A percentile compares a stretch with the other conserved stretches of the same genome.
Evolutionary conservation across 2,888 invertebrate species (phyloP).

Genomic region (Odontocerum albicorne): DNA sequence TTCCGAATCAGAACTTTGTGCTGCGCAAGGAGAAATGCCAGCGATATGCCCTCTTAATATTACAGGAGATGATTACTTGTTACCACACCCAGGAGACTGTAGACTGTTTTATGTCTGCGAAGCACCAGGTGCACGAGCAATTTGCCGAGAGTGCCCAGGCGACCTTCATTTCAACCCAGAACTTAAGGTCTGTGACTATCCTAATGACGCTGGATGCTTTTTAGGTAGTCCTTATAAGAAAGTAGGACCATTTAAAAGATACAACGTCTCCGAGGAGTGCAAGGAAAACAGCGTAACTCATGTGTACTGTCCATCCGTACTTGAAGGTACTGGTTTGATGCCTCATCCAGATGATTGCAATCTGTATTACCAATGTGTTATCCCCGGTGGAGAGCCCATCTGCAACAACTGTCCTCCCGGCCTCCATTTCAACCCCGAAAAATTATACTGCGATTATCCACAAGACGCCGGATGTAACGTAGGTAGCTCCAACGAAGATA

Average conservation of each 20-base stretch:
- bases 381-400: slow-evolving; percentile 17
- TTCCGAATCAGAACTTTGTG: no score
- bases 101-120: slow-evolving; percentile 42
- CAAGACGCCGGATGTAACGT: slow-evolving; percentile 14
- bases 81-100: slow-evolving; percentile 42
- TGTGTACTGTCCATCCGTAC: slow-evolving; percentile 38
- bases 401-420: slow-evolving; percentile 26
- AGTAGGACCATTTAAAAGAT: no score
- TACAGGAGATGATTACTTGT: slow-evolving; percentile 38
- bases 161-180: slow-evolving; percentile 41
- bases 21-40: no score
- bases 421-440: slow-evolving; percentile 10
- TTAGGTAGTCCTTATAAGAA: no score
- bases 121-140: slow-evolving; percentile 28
- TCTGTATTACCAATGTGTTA: slow-evolving; percentile 23
- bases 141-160: slow-evolving; percentile 42
- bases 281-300: slow-evolving; percentile 37
- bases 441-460: slow-evolving; percentile 16
- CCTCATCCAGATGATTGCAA: slow-evolving; percentile 21
- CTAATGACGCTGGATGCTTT: slow-evolving; percentile 39
- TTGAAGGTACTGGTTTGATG: slow-evolving; percentile 21
- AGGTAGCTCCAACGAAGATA: neutral
- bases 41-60: no score
- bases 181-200: slow-evolving; percentile 40
- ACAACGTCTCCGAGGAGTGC: slow-evolving; percentile 38